phyloP scores from a whole-genome alignment of 1,140 invertebrate species.

The Heterodera carotae region DNA sequence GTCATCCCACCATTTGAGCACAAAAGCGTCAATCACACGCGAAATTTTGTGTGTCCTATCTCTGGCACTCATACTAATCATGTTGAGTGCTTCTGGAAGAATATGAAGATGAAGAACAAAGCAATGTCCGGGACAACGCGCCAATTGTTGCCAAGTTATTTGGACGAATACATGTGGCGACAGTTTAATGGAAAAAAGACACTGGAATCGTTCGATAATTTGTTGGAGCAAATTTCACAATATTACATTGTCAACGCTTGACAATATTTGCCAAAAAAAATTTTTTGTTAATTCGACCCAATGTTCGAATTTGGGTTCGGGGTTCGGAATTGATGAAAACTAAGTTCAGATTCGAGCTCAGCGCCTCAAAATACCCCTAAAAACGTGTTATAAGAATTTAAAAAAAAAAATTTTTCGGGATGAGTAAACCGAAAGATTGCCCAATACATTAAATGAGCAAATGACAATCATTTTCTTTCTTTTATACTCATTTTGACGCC shows the following conservation, averaged over 20 bases:
- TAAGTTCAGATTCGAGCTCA: no score
- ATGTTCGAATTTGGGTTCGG: no score
- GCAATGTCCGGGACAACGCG: not conserved
- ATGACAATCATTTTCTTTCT: no score
- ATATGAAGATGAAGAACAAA: slow-evolving; percentile 17
- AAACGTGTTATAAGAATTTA: no score
- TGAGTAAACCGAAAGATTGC: no score
- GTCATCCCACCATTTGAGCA: not conserved
- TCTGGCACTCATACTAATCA: slow-evolving; percentile 4
- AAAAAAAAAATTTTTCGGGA: no score
- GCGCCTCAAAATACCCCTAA: no score
- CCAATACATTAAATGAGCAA: no score
- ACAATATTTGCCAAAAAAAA: no score
- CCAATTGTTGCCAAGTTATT: not conserved
- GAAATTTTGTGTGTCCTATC: not conserved
- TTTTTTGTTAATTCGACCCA: no score
- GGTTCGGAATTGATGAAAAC: no score
- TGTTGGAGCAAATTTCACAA: not conserved
- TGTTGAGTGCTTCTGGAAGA: slow-evolving; percentile 14
- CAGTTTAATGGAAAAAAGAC: not conserved
- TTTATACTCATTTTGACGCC: no score
- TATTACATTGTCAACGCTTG: not conserved
- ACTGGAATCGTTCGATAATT: not conserved
- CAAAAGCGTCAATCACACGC: not conserved
- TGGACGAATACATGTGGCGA: not conserved